Evolutionary conservation across 2,113 vertebrate species (phyloP).

Genomic region (Climacteris rufus): DNA sequence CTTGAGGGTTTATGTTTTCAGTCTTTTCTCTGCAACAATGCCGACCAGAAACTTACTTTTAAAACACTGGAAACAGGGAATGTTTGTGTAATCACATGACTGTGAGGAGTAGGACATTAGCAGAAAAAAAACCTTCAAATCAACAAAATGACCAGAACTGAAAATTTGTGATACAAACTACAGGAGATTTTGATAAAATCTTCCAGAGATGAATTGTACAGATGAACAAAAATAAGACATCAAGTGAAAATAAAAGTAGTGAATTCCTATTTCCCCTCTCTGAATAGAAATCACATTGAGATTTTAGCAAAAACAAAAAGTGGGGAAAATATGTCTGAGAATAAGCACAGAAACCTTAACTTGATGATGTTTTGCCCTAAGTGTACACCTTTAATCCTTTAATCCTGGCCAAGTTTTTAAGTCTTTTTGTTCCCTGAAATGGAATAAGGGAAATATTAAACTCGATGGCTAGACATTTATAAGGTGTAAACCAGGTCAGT

Average conservation of each 20-base stretch:
- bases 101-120: background rate
- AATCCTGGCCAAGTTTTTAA: background rate
- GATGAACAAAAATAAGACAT: background rate
- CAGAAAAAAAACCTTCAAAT: background rate
- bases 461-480: accelerated
- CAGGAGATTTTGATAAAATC: background rate
- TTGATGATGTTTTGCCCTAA: background rate
- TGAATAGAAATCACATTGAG: background rate
- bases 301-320: background rate
- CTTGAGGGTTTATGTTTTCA: conserved; percentile 23
- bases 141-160: background rate
- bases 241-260: background rate
- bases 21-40: conserved; percentile 7
- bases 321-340: background rate
- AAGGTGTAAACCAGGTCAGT: background rate
- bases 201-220: background rate
- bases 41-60: conserved; percentile 1
- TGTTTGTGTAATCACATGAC: conserved; percentile 24
- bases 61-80: background rate
- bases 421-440: background rate
- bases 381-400: background rate
- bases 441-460: background rate
- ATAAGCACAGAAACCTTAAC: background rate
- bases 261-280: background rate
- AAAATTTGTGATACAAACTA: background rate